phyloP scores from a whole-genome alignment of 2,113 vertebrate genomes.

The Neogobius melanostomus region DNA sequence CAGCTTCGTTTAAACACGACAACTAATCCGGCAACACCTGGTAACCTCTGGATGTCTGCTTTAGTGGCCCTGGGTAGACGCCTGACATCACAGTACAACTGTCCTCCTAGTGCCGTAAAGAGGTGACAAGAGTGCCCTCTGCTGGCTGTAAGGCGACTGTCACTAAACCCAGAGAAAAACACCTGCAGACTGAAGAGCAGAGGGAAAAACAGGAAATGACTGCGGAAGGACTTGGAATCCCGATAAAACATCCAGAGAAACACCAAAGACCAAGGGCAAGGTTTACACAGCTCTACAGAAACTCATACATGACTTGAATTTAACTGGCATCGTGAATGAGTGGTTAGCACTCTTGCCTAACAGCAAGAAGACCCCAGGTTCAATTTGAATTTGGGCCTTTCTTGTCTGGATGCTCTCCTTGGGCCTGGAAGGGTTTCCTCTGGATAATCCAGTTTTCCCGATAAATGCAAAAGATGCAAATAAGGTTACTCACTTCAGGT shows the following conservation, averaged over 20 bases:
- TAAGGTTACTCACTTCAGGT: too few relatives aligned
- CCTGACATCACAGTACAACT: constrained; percentile 68
- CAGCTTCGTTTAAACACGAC: background rate
- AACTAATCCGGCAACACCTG: background rate
- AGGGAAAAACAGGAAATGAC: constrained; percentile 48
- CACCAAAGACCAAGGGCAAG: background rate
- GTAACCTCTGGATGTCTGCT: background rate
- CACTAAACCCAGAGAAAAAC: background rate
- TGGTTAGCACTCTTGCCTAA: too few relatives aligned
- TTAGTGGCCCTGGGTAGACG: background rate
- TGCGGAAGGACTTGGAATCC: constrained; percentile 19
- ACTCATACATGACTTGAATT: background rate
- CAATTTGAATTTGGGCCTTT: too few relatives aligned
- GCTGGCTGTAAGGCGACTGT: constrained; percentile 17
- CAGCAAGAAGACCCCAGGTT: too few relatives aligned
- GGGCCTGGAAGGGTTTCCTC: too few relatives aligned
- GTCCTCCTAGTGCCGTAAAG: constrained; percentile 47
- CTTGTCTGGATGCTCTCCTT: too few relatives aligned
- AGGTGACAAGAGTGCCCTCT: constrained; percentile 52
- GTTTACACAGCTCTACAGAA: background rate
- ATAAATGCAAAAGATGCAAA: too few relatives aligned
- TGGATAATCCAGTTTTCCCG: too few relatives aligned
- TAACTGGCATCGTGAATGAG: too few relatives aligned
- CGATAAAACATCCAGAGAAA: constrained; percentile 7
- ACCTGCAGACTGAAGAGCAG: background rate